phyloP scores from a whole-genome alignment of 2,113 vertebrate species.

The Lophotis ruficrista region DNA sequence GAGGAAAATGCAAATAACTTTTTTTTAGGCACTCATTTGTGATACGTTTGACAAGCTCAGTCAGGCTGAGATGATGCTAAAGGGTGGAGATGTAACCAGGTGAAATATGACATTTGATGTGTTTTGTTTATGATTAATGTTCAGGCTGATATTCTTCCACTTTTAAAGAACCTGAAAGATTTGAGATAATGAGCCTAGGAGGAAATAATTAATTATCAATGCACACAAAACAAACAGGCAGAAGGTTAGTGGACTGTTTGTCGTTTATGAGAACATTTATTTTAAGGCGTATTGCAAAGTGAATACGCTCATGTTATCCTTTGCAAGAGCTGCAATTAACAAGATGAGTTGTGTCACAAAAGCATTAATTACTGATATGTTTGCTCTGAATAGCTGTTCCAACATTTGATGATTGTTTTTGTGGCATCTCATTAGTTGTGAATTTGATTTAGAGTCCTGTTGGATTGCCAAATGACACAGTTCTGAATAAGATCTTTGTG shows the following conservation, averaged over 20 bases:
- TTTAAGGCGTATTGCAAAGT: slow-evolving; percentile 25
- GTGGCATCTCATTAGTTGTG: slow-evolving; percentile 24
- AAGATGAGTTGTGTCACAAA: slow-evolving; percentile 56
- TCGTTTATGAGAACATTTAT: slow-evolving; percentile 40
- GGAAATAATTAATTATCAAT: slow-evolving; percentile 17
- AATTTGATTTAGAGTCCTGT: slow-evolving; percentile 47
- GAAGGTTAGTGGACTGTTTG: slow-evolving; percentile 22
- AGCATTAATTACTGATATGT: slow-evolving; percentile 65
- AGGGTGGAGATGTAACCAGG: not conserved
- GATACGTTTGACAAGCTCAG: not conserved
- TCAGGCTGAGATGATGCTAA: not conserved
- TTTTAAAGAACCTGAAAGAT: slow-evolving; percentile 9
- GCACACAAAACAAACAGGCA: slow-evolving; percentile 26
- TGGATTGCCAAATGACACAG: slow-evolving; percentile 8
- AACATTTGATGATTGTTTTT: slow-evolving; percentile 57
- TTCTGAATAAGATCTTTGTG: slow-evolving; percentile 20
- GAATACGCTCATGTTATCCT: slow-evolving; percentile 21
- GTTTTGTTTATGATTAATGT: not conserved
- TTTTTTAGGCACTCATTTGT: not conserved
- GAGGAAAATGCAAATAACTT: not conserved
- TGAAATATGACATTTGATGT: not conserved
- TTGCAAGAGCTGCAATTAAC: slow-evolving; percentile 53
- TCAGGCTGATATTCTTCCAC: not conserved
- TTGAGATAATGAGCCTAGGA: not conserved
- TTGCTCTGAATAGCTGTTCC: slow-evolving; percentile 49